These are phyloP conservation scores for Molorchus minor DNA, from an alignment of 2,888 invertebrate genomes.

Conservation along the genomic window DNA sequence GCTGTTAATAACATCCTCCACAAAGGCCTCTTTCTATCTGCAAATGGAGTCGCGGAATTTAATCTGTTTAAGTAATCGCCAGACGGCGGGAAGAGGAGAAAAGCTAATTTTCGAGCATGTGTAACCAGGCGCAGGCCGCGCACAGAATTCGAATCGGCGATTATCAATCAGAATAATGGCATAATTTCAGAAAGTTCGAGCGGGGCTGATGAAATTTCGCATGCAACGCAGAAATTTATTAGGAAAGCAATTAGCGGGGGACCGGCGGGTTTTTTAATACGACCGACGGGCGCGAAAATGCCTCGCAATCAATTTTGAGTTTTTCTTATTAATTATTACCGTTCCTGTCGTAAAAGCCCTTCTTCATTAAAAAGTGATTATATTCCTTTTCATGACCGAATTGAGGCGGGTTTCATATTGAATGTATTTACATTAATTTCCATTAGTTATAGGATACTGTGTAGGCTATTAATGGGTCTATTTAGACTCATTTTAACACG, in stretches of 20 bases:
- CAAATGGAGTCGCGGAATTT: conserved; percentile 23
- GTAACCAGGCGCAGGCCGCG: conserved; percentile 30
- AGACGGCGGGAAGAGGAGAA: conserved; percentile 6
- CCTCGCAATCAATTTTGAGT: background rate
- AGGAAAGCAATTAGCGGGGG: conserved; percentile 28
- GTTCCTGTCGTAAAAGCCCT: too few species aligned
- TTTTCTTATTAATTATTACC: too few species aligned
- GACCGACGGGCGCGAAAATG: background rate
- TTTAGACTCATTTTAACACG: too few species aligned
- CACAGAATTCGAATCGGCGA: conserved; percentile 35
- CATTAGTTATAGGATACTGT: too few species aligned
- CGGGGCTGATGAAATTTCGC: conserved; percentile 29
- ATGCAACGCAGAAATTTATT: conserved; percentile 29
- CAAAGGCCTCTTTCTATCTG: too few species aligned
- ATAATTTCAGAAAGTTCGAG: conserved; percentile 34
- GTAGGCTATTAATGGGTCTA: too few species aligned
- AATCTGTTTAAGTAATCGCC: conserved; percentile 22
- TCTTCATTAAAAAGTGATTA: too few species aligned
- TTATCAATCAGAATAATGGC: conserved; percentile 39
- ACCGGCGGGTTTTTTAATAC: conserved; percentile 3
- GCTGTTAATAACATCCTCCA: too few species aligned
- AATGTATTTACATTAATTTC: too few species aligned
- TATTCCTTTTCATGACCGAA: too few species aligned
- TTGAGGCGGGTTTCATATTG: too few species aligned
- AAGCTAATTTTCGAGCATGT: conserved; percentile 33